These are phyloP conservation scores for Pseudochirops corinnae DNA, from an alignment of 2,797 vertebrate genomes.

Conservation along the genomic window DNA sequence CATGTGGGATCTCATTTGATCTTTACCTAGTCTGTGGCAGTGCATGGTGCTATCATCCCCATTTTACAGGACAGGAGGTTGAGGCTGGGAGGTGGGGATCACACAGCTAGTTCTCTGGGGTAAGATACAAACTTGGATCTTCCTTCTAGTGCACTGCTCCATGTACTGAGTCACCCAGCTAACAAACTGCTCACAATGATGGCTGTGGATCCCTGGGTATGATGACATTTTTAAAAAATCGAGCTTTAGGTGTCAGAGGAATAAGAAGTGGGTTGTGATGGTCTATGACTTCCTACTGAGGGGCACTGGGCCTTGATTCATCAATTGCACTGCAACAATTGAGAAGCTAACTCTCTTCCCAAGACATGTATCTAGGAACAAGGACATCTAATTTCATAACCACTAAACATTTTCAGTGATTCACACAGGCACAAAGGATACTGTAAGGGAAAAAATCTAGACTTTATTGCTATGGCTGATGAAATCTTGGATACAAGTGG, in stretches of 20 bases:
- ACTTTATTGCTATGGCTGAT: neutral
- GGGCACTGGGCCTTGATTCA: neutral
- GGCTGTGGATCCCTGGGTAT: neutral
- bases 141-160: neutral
- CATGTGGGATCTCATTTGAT: neutral
- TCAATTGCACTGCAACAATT: neutral
- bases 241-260: neutral
- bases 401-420: neutral
- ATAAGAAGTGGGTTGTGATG: neutral
- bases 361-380: neutral
- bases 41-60: neutral
- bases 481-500: neutral
- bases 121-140: neutral
- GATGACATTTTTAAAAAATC: neutral
- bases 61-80: neutral
- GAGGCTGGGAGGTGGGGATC: neutral
- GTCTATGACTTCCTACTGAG: neutral
- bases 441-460: neutral
- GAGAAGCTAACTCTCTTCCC: neutral
- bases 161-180: too few relatives aligned
- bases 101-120: neutral
- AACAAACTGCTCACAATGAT: neutral
- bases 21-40: neutral
- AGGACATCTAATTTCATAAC: neutral
- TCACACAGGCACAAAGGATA: neutral